Base-by-base conservation (phyloP, 2,888 invertebrate species). In the Polietes domitor region DNA sequence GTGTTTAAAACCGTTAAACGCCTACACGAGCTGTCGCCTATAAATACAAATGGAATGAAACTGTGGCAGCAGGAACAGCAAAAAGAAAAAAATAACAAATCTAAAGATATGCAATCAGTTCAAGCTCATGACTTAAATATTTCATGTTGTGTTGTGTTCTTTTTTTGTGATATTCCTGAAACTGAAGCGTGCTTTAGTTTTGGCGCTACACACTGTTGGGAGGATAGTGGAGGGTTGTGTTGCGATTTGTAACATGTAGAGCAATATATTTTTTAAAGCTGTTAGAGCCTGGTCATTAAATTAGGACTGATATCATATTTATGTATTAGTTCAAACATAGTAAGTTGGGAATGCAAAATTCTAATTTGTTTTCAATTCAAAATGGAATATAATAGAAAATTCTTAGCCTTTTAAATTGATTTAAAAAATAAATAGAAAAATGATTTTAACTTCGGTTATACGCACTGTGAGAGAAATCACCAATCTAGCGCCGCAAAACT, bases 91-190 rank as follows among this genome's bases (percentile, higher is more conserved):
- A 65, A 73, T 10, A 12, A 55, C 21, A 12, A 80, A 24, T 32
- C 72, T 80, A 81, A 83, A 87, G 86, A 86, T 86, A 85, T 87
- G 86, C 85, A 86, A 86, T 86, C 87, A 86, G 86, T 80, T 84
- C 85, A 85, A 81, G 84, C 84, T 84, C 84, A 84, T 84, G 84
- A 84, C 84, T 84, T 76, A 84, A 84, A 81, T 84, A 84, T 84
- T 84, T 84, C 68, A 73, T 77, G 32, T 37, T 58, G 55, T 55
- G 37, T 10, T 58, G 26, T 71, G 41, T 50, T 53, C n/a, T n/a
- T n/a, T n/a, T n/a, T n/a, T n/a, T 71, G 55, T 58, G 37, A 24
- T 12, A 68, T 68, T 68, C 24, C 68, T 43, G 68, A 61, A 61
- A 61, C 26, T 43, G 76, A 84, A 84, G 84, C 81, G 84, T 84